Conservation (phyloP, 2,888 invertebrate genomes). For the Lottia scabra region DNA sequence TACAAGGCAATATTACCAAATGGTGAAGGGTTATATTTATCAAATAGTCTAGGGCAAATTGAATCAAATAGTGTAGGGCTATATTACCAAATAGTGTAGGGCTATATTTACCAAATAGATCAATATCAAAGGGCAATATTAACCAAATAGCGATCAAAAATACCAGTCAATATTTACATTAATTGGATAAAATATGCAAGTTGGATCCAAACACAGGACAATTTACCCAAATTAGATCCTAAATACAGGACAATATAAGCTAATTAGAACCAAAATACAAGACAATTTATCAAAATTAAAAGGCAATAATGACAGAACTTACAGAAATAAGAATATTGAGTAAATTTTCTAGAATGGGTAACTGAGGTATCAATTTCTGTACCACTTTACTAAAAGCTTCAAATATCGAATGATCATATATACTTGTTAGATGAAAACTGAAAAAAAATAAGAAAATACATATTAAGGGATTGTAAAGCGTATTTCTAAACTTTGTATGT, state of each 20-base stretch:
- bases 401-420: slow-evolving; percentile 99
- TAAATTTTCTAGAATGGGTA: slow-evolving; percentile 96
- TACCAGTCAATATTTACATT: slow-evolving; percentile 10
- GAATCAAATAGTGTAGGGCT: too few relatives aligned
- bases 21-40: too few relatives aligned
- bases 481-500: too few relatives aligned
- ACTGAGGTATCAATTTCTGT: slow-evolving; percentile 96
- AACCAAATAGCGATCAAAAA: too few relatives aligned
- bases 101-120: too few relatives aligned
- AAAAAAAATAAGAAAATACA: slow-evolving; percentile 30
- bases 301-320: slow-evolving; percentile 67
- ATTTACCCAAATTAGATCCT: slow-evolving; percentile 15
- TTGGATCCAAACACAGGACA: slow-evolving; percentile 29
- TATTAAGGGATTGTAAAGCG: not conserved
- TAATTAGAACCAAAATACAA: too few relatives aligned
- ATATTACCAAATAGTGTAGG: too few relatives aligned
- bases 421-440: slow-evolving; percentile 94
- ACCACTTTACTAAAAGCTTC: slow-evolving; percentile 99
- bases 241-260: slow-evolving; percentile 20
- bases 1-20: too few relatives aligned
- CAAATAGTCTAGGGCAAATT: slow-evolving; percentile 70
- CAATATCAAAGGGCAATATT: too few relatives aligned
- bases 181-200: too few relatives aligned
- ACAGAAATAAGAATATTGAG: slow-evolving; percentile 97
- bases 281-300: too few relatives aligned